Percentiles rank a stretch among this genome's conserved stretches.
phyloP scores from a whole-genome alignment of 2,797 vertebrate genomes.

The Decapterus maruadsi region DNA sequence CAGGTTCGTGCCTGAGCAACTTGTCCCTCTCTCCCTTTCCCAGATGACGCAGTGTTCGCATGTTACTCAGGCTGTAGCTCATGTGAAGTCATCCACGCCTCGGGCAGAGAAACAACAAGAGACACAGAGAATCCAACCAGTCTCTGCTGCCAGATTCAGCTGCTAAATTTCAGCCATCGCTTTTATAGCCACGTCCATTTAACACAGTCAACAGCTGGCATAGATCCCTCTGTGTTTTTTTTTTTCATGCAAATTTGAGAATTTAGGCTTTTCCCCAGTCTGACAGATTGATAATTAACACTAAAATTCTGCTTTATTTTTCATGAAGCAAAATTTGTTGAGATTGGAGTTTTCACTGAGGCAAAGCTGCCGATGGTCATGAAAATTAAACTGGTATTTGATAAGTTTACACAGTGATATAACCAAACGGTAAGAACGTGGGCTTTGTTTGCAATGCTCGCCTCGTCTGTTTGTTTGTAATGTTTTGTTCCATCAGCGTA shows the following conservation, averaged over 20 bases:
- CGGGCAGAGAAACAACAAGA: background rate
- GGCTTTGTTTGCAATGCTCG: slow-evolving; percentile 41
- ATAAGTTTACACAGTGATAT: slow-evolving; percentile 41
- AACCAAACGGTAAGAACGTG: background rate
- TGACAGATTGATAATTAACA: background rate
- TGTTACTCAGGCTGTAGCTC: slow-evolving; percentile 14
- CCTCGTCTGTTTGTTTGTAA: slow-evolving; percentile 44
- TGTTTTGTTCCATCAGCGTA: slow-evolving; percentile 52
- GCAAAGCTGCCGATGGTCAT: slow-evolving; percentile 13
- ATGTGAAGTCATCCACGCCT: slow-evolving; percentile 18
- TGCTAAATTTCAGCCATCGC: background rate
- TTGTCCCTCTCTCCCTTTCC: slow-evolving; percentile 50
- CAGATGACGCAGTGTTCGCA: slow-evolving; percentile 27
- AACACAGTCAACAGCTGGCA: slow-evolving; percentile 24
- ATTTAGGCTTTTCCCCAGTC: background rate
- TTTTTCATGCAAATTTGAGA: slow-evolving; percentile 9
- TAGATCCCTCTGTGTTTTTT: background rate
- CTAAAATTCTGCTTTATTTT: slow-evolving; percentile 3
- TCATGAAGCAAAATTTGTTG: slow-evolving; percentile 4
- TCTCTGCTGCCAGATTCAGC: slow-evolving; percentile 26
- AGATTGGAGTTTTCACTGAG: background rate
- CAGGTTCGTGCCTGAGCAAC: background rate
- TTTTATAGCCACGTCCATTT: slow-evolving; percentile 4
- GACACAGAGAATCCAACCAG: slow-evolving; percentile 12
- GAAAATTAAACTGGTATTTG: slow-evolving; percentile 38